Percentiles rank a stretch among this genome's conserved stretches.
Evolutionary conservation across 2,113 vertebrate species (phyloP).

Genomic region (Tychaedon coryphoeus): DNA sequence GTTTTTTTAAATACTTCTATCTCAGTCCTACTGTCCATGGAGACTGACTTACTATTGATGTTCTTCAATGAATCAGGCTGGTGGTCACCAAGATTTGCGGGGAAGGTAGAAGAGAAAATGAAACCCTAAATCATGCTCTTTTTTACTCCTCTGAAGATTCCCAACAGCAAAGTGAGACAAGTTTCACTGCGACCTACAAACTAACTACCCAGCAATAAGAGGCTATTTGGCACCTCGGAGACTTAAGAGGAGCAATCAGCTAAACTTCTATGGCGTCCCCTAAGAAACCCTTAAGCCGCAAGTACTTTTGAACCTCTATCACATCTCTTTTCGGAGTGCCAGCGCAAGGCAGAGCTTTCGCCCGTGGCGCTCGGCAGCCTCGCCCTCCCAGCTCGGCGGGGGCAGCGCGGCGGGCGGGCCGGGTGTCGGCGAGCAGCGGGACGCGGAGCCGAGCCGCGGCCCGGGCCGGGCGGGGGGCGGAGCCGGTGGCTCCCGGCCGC

Average conservation of each 20-base stretch:
- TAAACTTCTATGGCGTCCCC: neutral
- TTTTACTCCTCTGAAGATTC: neutral
- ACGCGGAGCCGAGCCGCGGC: neutral
- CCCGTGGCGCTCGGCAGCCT: rapidly evolving
- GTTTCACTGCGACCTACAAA: neutral
- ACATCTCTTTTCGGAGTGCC: rapidly evolving
- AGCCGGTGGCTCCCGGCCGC: neutral
- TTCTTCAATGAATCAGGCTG: neutral
- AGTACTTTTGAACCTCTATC: neutral
- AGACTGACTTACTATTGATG: neutral
- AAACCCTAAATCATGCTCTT: neutral
- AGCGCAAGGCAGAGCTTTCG: rapidly evolving
- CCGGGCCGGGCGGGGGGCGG: neutral
- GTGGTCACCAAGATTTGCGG: neutral
- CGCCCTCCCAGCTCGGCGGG: rapidly evolving
- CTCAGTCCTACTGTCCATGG: neutral
- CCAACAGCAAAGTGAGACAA: neutral
- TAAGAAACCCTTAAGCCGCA: rapidly evolving
- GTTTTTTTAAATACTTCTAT: neutral
- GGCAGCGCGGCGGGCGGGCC: neutral
- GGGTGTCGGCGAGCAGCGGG: neutral
- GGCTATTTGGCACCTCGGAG: neutral
- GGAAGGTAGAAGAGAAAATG: neutral
- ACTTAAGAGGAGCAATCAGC: neutral
- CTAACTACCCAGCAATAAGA: neutral